phyloP scores from a whole-genome alignment of 1,140 invertebrate species.

The Gryllus bimaculatus region DNA sequence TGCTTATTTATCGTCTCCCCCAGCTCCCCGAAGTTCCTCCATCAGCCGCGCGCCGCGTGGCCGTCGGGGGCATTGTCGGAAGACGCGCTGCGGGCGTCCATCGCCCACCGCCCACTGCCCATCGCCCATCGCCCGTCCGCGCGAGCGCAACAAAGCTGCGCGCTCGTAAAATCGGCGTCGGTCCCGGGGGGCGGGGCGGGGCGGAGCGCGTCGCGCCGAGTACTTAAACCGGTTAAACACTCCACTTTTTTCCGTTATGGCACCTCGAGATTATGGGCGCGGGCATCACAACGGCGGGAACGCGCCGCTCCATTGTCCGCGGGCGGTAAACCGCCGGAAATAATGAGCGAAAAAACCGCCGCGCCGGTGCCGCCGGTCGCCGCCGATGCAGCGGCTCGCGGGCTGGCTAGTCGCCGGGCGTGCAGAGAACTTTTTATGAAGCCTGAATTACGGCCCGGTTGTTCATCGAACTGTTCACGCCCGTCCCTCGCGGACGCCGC shows the following conservation, averaged over 20 bases:
- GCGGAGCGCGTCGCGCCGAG: not conserved
- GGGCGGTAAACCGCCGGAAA: not conserved
- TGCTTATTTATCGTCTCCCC: too few species aligned
- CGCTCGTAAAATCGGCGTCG: not conserved
- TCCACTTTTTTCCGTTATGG: constrained; percentile 4
- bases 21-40: too few species aligned
- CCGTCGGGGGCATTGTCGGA: too few species aligned
- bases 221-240: constrained; percentile 1
- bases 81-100: too few species aligned
- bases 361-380: too few species aligned
- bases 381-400: too few species aligned
- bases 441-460: not conserved
- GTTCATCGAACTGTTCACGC: not conserved
- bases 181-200: too few species aligned
- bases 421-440: not conserved
- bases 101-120: too few species aligned
- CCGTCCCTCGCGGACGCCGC: too few species aligned
- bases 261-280: constrained; percentile 2
- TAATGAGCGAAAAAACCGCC: not conserved
- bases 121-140: too few species aligned
- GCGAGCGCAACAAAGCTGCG: not conserved
- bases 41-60: too few species aligned
- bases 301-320: not conserved
- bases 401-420: too few species aligned
- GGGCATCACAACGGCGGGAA: not conserved